Evolutionary conservation across 2,797 vertebrate genomes (phyloP), one percentile per base, ranked within the genome.

Genomic region (Rhynchonycteris naso): DNA sequence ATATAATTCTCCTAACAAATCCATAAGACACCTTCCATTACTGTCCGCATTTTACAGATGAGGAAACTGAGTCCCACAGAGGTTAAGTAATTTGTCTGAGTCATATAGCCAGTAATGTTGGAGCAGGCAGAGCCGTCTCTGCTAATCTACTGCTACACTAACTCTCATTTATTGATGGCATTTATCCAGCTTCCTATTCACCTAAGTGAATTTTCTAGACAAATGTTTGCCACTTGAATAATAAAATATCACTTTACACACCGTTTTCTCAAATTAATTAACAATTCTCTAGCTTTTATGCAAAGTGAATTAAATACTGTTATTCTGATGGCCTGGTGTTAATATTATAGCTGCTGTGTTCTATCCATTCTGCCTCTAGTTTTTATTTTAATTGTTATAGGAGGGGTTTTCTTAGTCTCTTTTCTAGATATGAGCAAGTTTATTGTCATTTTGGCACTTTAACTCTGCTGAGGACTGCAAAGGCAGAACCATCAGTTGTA

Each of bases 311-410:
- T 90, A 82, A 61, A 68, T 18, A 38, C 28, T 6, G 19, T 18
- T n/a, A 80, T 28, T 43, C n/a, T 61, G 11, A 71, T 14, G n/a
- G 74, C 12, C 13, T 28, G 21, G 35, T 12, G 26, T 88, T 54
- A 82, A 4, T 18, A 18, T 66, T 35, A 66, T 6, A 43, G 50
- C 50, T 66, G 22, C 50, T 81, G 15, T 84, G 28, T 14, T 11
- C 54, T 71, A 35, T 65, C 52, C 52, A n/a, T 18, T 83, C 90
- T 84, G 47, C 71, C 58, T 91, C 15, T 59, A 26, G 30, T n/a
- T 85, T 82, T 93, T 52, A 71, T 69, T 84, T 94, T 58, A 78
- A 16, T 59, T 87, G 86, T 83, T 85, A 33, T 19, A 87, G 33
- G 7, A 59, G 9, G 1, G 15, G 56, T 35, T n/a, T 61, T 91